phyloP scores from a whole-genome alignment of 2,888 invertebrate genomes.

The Flexamia atlantica region DNA sequence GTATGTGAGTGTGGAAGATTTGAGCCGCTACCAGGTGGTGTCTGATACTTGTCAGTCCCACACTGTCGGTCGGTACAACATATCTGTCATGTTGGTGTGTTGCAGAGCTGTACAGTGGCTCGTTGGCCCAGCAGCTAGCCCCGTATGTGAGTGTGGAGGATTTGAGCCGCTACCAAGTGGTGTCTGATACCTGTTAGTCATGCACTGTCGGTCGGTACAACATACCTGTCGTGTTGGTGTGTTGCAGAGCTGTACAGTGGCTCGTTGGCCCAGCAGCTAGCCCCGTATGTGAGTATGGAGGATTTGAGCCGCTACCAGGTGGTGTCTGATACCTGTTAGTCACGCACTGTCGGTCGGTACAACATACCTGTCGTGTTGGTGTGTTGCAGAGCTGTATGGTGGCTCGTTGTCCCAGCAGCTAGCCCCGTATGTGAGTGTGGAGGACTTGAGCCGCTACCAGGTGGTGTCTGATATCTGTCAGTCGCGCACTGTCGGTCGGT shows the following conservation, averaged over 20 bases:
- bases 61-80: conserved; percentile 67
- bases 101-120: conserved; percentile 54
- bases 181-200: conserved; percentile 63
- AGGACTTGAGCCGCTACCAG: conserved; percentile 66
- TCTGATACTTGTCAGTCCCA: conserved; percentile 62
- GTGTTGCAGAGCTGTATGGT: conserved; percentile 50
- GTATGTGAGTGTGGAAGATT: conserved; percentile 59
- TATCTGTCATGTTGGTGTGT: conserved; percentile 70
- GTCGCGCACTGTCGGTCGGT: conserved; percentile 67
- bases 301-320: conserved; percentile 67
- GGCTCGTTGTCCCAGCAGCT: conserved; percentile 61
- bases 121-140: conserved; percentile 59
- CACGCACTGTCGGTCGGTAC: conserved; percentile 67
- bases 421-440: conserved; percentile 23
- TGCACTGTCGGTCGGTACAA: too few species aligned
- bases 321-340: conserved; percentile 61
- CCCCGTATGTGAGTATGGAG: conserved; percentile 23
- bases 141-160: conserved; percentile 58
- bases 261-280: conserved; percentile 60
- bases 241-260: conserved; percentile 54
- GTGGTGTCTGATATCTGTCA: conserved; percentile 63
- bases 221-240: too few species aligned
- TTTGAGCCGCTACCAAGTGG: conserved; percentile 66
- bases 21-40: conserved; percentile 66
- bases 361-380: conserved; percentile 70